These are phyloP conservation scores for Parnassius glacialis DNA, from an alignment of 2,888 invertebrate species.

Conservation along the genomic window DNA sequence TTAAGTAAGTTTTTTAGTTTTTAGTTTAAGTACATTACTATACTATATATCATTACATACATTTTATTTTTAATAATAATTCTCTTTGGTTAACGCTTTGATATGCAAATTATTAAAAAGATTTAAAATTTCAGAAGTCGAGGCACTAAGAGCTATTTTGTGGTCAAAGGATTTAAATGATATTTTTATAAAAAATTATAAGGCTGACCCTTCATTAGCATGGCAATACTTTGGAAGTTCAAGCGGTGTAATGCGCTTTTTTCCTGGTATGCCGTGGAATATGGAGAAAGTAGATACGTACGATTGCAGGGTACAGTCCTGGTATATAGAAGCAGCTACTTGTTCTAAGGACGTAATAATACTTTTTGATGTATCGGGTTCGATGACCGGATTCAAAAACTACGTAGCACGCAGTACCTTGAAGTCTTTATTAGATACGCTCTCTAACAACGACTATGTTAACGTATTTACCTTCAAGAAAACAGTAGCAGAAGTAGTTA, in stretches of 20 bases:
- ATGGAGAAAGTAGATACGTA: conserved; percentile 84
- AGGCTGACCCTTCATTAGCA: conserved; percentile 92
- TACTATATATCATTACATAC: no score
- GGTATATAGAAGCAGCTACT: conserved; percentile 99
- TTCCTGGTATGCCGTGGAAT: conserved; percentile 90
- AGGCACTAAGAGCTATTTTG: conserved; percentile 80
- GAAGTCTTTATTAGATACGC: conserved; percentile 92
- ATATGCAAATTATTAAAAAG: background rate
- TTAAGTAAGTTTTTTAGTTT: no score
- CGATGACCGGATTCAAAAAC: conserved; percentile 93
- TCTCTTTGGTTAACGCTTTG: no score
- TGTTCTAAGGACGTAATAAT: conserved; percentile 99
- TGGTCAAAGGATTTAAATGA: conserved; percentile 95
- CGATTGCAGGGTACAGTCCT: conserved; percentile 95
- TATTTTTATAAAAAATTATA: conserved; percentile 91
- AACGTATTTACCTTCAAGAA: conserved; percentile 93
- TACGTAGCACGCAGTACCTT: conserved; percentile 93
- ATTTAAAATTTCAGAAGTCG: conserved; percentile 54
- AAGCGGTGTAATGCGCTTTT: conserved; percentile 95
- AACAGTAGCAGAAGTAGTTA: conserved; percentile 86
- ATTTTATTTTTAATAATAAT: no score
- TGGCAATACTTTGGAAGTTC: conserved; percentile 99
- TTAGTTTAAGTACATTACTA: no score
- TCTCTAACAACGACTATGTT: conserved; percentile 98
- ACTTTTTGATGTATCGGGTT: conserved; percentile 96